Evolutionary conservation across 2,888 invertebrate genomes (phyloP).

Genomic region (Meiosimyza decipiens): DNA sequence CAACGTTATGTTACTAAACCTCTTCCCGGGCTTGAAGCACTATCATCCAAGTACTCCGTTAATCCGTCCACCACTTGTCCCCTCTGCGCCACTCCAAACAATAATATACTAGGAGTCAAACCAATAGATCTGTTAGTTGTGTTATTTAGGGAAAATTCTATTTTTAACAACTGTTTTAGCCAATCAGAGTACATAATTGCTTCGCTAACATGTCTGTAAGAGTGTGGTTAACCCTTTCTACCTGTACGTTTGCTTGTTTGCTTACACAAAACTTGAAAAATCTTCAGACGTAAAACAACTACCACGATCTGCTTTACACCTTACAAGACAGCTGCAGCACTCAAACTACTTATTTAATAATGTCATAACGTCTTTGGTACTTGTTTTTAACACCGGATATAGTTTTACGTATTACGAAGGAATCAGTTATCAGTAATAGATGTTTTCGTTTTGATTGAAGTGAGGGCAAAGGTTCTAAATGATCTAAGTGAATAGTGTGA

Average conservation of each 20-base stretch:
- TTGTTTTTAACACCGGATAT: conserved; percentile 34
- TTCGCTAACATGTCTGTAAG: conserved; percentile 34
- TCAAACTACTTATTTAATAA: conserved; percentile 32
- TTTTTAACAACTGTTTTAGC: conserved; percentile 30
- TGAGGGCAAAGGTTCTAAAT: conserved; percentile 1
- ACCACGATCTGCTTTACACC: conserved; percentile 32
- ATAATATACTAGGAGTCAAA: too few species aligned
- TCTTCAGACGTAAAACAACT: conserved; percentile 34
- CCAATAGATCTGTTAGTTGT: background rate
- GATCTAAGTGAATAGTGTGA: background rate
- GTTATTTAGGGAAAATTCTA: conserved; percentile 35
- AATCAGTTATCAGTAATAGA: too few species aligned
- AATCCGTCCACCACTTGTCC: conserved; percentile 30
- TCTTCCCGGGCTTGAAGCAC: too few species aligned
- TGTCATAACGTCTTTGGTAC: conserved; percentile 23
- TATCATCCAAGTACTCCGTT: conserved; percentile 17
- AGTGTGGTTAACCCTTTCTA: conserved; percentile 28
- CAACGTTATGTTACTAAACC: too few species aligned
- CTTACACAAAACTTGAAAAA: conserved; percentile 27
- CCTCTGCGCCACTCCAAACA: background rate
- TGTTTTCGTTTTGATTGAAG: background rate
- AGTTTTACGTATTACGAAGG: background rate
- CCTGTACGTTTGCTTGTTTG: conserved; percentile 27
- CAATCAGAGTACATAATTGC: conserved; percentile 34
- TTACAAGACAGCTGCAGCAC: conserved; percentile 33